Evolutionary conservation across 1,140 invertebrate species (phyloP), one percentile per base, ranked within the genome.

Genomic region (Chymomyza costata): DNA sequence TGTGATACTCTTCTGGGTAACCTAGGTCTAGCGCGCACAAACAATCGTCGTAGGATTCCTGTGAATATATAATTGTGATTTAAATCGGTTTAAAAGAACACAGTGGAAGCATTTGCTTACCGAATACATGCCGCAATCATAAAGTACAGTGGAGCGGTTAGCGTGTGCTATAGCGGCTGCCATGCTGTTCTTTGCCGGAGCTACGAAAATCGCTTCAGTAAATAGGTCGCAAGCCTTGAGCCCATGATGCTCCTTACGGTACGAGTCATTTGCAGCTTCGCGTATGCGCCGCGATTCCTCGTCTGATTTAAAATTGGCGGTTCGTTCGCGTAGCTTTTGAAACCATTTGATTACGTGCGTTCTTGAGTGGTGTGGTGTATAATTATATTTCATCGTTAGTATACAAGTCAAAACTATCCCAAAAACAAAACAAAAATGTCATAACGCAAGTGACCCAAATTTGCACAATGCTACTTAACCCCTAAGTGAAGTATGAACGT

Each of bases 1-100:
- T 55, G 48, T 67, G 59, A 49, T 68, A 76, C 35, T 76, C 70
- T 47, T 76, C 70, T 38, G 70, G 70, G 59, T 71, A 76, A 47
- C 70, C 70, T 35, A 76, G 46, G 32, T 76, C 70, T 50, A 76
- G 51, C 16, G 70, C 67, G 40, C 70, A 76, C 10, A 76, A 48
- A 39, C 70, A 76, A 54, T 76, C 70, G 46, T 76, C 70, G 43
- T 76, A 76, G 48, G 70, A 67, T 73, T 76, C 59, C 70, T 76
- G 18, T 0, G 25, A 0, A 40, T 5, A 10, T 7, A 0, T 6
- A 8, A 15, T 15, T 5, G 8, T 16, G 14, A 10, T 32, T 31
- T 18, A 15, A 32, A 13, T 11, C 17, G 1, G 5, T 5, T 28
- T 28, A 28, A 6, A 10, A 6, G 10, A 28, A 28, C 10, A 6